Evolutionary conservation across 1,140 invertebrate species (phyloP).

Genomic region (Pissodes strobi): DNA sequence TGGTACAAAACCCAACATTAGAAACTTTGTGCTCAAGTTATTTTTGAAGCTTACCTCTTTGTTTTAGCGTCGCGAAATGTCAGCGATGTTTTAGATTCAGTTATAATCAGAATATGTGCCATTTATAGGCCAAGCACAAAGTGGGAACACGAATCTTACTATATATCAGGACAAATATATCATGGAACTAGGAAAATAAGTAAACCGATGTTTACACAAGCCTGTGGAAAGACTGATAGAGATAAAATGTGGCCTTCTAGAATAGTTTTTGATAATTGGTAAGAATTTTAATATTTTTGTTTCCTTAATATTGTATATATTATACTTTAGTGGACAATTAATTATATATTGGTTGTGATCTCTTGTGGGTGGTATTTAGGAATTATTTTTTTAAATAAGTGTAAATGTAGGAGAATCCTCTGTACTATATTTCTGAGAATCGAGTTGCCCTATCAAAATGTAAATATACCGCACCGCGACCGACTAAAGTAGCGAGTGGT

Average conservation of each 20-base stretch:
- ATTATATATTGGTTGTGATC: too few species aligned
- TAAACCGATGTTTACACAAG: constrained; percentile 54
- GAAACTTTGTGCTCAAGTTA: neutral
- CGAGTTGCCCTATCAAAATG: too few species aligned
- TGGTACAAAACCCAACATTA: neutral
- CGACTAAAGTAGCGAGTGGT: too few species aligned
- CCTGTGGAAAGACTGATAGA: constrained; percentile 31
- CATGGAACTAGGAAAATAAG: constrained; percentile 82
- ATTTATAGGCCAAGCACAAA: constrained; percentile 77
- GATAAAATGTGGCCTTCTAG: constrained; percentile 52
- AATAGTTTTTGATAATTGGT: constrained; percentile 46
- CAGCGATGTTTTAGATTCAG: constrained; percentile 74
- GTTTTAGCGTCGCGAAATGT: constrained; percentile 67
- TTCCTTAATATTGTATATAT: too few species aligned
- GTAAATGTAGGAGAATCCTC: too few species aligned
- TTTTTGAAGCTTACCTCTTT: neutral
- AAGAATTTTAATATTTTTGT: constrained; percentile 20
- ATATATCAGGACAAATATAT: constrained; percentile 81
- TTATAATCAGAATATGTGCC: constrained; percentile 81
- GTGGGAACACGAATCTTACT: constrained; percentile 85
- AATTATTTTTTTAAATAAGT: too few species aligned
- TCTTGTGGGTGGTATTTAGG: too few species aligned
- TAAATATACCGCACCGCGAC: too few species aligned
- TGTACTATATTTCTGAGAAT: too few species aligned
- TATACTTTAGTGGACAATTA: too few species aligned